Evolutionary conservation across 2,113 vertebrate genomes (phyloP), one percentile per base, ranked within the genome.

Genomic region (Petromus typicus): DNA sequence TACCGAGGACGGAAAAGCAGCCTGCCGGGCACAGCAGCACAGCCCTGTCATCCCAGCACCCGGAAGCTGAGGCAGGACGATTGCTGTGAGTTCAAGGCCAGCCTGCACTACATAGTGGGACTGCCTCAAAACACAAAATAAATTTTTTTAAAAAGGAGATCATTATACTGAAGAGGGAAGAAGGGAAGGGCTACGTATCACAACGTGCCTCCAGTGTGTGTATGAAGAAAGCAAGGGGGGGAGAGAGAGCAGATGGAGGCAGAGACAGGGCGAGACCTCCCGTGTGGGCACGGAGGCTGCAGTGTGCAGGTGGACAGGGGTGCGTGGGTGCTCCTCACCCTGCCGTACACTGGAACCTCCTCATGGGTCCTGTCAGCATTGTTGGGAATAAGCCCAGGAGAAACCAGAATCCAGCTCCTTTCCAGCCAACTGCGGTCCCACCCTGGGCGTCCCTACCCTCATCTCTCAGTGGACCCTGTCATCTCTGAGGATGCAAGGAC

Each of bases 361-460:
- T 30, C 57, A 25, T 0, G 8, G 40, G 16, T 64, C 43, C 57
- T 59, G 2, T 22, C n/a, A 9, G 45, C 34, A 48, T 63, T 17
- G 10, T 3, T 37, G 45, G 43, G 48, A 16, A 34, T 10, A 57
- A 7, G 51, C 40, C 18, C 2, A 54, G 48, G 34, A 10, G 6
- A 3, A 32, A 30, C 2, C 0, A 13, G 73, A 30, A 8, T n/a
- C 0, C 0, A 1, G 14, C 84, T 22, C 22, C 80, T 51, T 30
- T 13, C 14, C 13, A 43, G 22, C 8, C 7, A 27, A 37, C 5
- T 1, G 45, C 0, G 0, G 40, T 14, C 63, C 83, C 22, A 3
- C 4, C 3, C 45, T 2, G 14, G 0, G 4, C 7, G 10, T 30
- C 45, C 56, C 76, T 1, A 2, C 13, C 27, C 67, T 73, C 48